Conservation (phyloP, 1,140 invertebrate genomes). For the Anthonomus grandis region DNA sequence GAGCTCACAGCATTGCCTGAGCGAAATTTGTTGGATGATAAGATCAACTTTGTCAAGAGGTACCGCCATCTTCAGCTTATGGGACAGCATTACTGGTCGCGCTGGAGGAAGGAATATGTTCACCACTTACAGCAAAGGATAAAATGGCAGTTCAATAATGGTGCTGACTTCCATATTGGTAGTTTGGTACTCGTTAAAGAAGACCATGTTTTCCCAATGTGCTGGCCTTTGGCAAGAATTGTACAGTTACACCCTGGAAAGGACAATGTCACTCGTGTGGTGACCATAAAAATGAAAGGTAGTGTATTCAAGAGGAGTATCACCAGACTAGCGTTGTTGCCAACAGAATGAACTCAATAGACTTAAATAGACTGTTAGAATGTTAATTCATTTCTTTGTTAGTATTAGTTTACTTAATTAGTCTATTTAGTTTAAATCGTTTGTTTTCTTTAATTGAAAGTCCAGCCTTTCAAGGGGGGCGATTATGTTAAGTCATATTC, state of each 20-base stretch:
- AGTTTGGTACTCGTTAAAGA: slow-evolving; percentile 42
- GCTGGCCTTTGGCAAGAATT: slow-evolving; percentile 39
- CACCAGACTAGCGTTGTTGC: neutral
- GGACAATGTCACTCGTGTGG: slow-evolving; percentile 41
- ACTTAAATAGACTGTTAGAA: too few relatives aligned
- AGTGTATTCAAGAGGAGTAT: neutral
- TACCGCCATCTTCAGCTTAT: slow-evolving; percentile 36
- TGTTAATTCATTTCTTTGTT: too few relatives aligned
- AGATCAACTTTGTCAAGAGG: slow-evolving; percentile 23
- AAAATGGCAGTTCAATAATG: slow-evolving; percentile 21
- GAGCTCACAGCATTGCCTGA: slow-evolving; percentile 41
- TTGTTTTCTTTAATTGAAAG: too few relatives aligned
- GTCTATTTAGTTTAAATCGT: too few relatives aligned
- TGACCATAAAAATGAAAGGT: neutral
- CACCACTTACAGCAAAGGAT: slow-evolving; percentile 25
- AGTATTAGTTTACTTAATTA: too few relatives aligned
- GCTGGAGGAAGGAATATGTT: slow-evolving; percentile 36
- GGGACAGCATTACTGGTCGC: slow-evolving; percentile 31
- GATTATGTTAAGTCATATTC: too few relatives aligned
- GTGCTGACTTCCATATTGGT: slow-evolving; percentile 27
- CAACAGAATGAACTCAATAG: too few relatives aligned
- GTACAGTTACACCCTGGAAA: slow-evolving; percentile 35
- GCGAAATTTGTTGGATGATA: slow-evolving; percentile 25
- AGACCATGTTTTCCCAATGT: slow-evolving; percentile 23
- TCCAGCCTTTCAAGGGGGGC: too few relatives aligned